Conservation (phyloP, 2,888 invertebrate species). For the Phytoseiulus persimilis region DNA sequence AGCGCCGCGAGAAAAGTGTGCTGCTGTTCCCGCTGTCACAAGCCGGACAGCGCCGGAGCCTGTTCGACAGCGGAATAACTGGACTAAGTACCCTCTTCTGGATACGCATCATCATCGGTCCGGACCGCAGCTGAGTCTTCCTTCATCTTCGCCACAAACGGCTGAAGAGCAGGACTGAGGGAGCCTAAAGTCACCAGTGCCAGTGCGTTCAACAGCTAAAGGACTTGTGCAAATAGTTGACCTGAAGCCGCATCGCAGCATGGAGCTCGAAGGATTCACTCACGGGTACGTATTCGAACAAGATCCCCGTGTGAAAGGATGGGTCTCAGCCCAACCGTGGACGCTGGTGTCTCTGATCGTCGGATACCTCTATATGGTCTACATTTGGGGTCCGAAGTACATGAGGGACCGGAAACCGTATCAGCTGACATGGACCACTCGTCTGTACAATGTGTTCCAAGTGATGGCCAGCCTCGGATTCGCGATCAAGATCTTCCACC, state of each 20-base stretch:
- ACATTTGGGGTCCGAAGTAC: constrained; percentile 25
- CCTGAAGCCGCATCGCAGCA: background rate
- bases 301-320: constrained; percentile 19
- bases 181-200: too few species aligned
- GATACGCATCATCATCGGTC: too few species aligned
- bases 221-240: background rate
- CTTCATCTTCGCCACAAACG: too few species aligned
- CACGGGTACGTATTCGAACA: constrained; percentile 35
- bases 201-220: background rate
- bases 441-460: constrained; percentile 27
- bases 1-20: background rate
- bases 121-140: too few species aligned
- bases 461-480: constrained; percentile 20
- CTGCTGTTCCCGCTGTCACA: background rate
- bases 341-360: constrained; percentile 8
- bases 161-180: too few species aligned
- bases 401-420: constrained; percentile 37
- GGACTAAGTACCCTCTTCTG: background rate
- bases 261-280: background rate
- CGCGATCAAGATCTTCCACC: constrained; percentile 12
- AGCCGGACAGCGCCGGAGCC: background rate
- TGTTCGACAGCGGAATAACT: background rate
- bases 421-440: constrained; percentile 10
- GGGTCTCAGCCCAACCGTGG: constrained; percentile 35
- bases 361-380: constrained; percentile 28